phyloP scores from a whole-genome alignment of 2,797 vertebrate genomes.

The Strix occidentalis region DNA sequence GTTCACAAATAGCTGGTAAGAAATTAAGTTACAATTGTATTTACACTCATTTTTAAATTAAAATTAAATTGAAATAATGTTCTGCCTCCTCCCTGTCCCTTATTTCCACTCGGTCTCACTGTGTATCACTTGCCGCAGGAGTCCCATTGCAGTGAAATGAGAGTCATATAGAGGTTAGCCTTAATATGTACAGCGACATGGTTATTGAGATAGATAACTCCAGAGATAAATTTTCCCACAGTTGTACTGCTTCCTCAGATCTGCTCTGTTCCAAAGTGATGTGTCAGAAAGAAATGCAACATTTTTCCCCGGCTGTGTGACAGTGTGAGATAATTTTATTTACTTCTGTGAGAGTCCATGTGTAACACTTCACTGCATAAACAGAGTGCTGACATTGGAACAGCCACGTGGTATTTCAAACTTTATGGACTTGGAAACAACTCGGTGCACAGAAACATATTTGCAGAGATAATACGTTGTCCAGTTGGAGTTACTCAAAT shows the following conservation, averaged over 20 bases:
- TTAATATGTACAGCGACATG: not conserved
- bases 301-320: not conserved
- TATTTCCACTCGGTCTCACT: not conserved
- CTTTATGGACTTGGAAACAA: slow-evolving; percentile 13
- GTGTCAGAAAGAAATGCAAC: not conserved
- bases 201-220: not conserved
- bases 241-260: not conserved
- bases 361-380: not conserved
- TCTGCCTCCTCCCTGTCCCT: not conserved
- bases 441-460: not conserved
- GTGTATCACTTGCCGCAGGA: not conserved
- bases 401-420: not conserved
- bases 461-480: not conserved
- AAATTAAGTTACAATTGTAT: not conserved
- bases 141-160: not conserved
- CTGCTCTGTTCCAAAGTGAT: not conserved
- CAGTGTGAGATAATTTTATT: slow-evolving; percentile 22
- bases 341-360: not conserved
- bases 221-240: not conserved
- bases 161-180: not conserved
- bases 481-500: not conserved
- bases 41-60: not conserved
- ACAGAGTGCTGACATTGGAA: not conserved
- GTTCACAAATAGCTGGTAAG: not conserved
- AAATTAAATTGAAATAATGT: not conserved